Evolutionary conservation across 1,140 invertebrate species (phyloP).

Genomic region (Apocrypta bakeri): DNA sequence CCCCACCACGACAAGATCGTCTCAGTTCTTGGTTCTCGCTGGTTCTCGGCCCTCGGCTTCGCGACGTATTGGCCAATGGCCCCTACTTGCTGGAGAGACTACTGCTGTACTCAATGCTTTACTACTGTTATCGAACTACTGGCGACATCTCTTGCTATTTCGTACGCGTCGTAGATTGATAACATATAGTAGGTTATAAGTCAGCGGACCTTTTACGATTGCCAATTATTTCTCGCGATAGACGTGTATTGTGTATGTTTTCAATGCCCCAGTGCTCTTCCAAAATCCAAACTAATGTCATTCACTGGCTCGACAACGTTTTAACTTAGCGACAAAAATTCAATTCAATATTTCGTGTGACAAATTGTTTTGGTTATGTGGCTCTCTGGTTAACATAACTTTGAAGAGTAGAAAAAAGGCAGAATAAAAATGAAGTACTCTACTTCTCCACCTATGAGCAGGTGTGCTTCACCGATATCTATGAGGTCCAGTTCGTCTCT

Average conservation of each 20-base stretch:
- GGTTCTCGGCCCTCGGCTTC: no score
- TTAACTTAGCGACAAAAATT: no score
- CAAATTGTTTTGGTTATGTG: background rate
- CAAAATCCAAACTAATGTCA: background rate
- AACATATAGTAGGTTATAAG: background rate
- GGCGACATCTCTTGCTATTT: background rate
- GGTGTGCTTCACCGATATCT: constrained; percentile 70
- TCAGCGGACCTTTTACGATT: background rate
- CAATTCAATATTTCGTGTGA: no score
- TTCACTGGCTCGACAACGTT: background rate
- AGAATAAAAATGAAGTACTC: constrained; percentile 78
- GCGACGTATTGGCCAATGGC: no score
- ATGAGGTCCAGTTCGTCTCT: constrained; percentile 61
- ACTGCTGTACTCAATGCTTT: no score
- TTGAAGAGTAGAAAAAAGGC: background rate
- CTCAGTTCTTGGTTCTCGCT: no score
- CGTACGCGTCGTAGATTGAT: background rate
- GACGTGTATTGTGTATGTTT: background rate
- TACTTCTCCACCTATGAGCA: constrained; percentile 76
- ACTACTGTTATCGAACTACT: background rate
- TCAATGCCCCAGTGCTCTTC: no score
- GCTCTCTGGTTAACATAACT: background rate
- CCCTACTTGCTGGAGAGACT: no score
- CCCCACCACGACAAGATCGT: background rate
- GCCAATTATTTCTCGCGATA: background rate